These are phyloP conservation scores for Takifugu rubripes DNA, from an alignment of 2,797 vertebrate genomes.

Conservation along the genomic window DNA sequence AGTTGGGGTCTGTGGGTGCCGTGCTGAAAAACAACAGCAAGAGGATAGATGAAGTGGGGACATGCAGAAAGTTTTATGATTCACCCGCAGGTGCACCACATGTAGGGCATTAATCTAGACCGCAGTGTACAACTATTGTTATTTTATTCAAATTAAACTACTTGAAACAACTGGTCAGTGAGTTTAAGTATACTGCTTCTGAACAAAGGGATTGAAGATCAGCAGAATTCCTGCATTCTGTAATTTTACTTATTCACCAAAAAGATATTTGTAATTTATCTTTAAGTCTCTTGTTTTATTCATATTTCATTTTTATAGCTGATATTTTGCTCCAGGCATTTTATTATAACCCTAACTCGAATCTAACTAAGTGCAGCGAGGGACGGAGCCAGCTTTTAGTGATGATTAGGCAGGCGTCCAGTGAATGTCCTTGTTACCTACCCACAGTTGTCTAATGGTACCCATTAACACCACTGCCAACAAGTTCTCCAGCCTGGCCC, in stretches of 20 bases:
- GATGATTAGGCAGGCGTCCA: conserved; percentile 44
- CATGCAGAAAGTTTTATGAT: conserved; percentile 35
- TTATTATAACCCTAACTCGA: not conserved
- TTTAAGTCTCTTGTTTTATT: too few relatives aligned
- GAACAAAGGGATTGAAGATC: too few relatives aligned
- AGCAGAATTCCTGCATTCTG: too few relatives aligned
- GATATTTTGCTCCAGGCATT: too few relatives aligned
- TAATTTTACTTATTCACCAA: too few relatives aligned
- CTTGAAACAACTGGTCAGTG: too few relatives aligned
- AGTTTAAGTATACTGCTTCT: too few relatives aligned
- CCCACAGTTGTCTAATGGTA: conserved; percentile 43
- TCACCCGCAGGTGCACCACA: conserved; percentile 6
- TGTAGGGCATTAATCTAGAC: conserved; percentile 5
- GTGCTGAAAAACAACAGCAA: conserved; percentile 46
- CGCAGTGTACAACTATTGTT: conserved; percentile 1
- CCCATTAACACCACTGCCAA: conserved; percentile 57
- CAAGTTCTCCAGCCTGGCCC: conserved; percentile 31
- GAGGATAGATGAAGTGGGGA: not conserved
- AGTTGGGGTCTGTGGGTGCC: conserved; percentile 62
- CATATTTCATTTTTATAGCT: too few relatives aligned
- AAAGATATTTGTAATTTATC: too few relatives aligned
- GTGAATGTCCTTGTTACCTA: conserved; percentile 37
- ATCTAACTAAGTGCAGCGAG: conserved; percentile 5
- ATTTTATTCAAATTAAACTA: too few relatives aligned
- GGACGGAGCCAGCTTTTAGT: conserved; percentile 28